Percentiles rank a stretch among this genome's conserved stretches.
These are phyloP conservation scores for Calidris pygmaea DNA, from an alignment of 2,113 vertebrate genomes.

Conservation along the genomic window DNA sequence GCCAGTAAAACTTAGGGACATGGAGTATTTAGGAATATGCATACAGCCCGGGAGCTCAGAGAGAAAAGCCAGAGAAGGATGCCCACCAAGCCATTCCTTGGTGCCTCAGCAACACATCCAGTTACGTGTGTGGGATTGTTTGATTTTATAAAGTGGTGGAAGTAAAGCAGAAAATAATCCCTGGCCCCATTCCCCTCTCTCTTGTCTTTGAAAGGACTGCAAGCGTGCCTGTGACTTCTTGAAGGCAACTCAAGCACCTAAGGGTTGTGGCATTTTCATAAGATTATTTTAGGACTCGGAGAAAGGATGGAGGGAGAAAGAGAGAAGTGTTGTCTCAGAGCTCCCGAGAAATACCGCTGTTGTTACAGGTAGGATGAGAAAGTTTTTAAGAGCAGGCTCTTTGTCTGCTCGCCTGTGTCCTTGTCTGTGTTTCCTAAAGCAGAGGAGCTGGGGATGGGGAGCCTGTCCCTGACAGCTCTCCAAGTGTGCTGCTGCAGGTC, in stretches of 20 bases:
- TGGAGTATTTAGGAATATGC: not conserved
- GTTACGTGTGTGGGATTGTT: not conserved
- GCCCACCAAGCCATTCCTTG: not conserved
- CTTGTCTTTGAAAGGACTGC: not conserved
- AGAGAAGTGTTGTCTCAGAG: not conserved
- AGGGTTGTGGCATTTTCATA: not conserved
- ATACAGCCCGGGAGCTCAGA: not conserved
- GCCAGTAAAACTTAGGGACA: not conserved
- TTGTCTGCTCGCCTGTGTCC: not conserved
- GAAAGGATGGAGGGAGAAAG: not conserved
- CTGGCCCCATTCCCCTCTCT: not conserved
- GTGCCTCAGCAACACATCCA: not conserved
- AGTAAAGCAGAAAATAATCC: not conserved
- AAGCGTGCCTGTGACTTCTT: not conserved
- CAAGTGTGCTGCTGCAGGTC: not conserved
- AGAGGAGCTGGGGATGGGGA: not conserved
- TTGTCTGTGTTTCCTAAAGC: not conserved
- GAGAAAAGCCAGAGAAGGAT: not conserved
- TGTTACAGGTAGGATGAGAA: not conserved
- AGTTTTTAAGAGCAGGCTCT: not conserved
- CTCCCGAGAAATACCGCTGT: not conserved
- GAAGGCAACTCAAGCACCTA: not conserved
- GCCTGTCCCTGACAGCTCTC: conserved; percentile 24
- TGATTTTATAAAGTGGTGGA: not conserved
- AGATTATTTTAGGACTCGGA: not conserved